Evolutionary conservation across 2,797 vertebrate species (phyloP).

Genomic region (Sciurus vulgaris): DNA sequence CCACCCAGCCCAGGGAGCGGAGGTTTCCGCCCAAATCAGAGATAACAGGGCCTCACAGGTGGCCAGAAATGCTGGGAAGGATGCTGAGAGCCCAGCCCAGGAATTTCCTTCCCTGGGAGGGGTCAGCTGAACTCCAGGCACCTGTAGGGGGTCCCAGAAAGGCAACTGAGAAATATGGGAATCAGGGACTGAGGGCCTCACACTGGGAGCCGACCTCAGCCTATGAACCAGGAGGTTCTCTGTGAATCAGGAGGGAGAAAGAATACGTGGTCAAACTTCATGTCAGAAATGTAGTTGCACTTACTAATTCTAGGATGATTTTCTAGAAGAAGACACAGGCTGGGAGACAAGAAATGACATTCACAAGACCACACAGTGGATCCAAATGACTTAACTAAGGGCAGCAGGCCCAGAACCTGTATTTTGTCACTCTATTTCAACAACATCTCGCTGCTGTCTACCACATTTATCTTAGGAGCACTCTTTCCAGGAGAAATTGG

Average conservation of each 20-base stretch:
- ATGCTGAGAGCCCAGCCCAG: neutral
- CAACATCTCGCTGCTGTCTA: neutral
- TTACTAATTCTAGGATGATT: neutral
- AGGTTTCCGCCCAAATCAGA: fast-evolving
- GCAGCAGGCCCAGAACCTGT: neutral
- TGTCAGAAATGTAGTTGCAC: neutral
- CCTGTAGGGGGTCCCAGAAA: neutral
- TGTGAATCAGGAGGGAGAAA: neutral
- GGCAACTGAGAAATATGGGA: neutral
- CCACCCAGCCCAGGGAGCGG: neutral
- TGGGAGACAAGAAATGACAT: neutral
- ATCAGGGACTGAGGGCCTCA: neutral
- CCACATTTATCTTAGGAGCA: neutral
- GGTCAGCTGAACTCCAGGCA: neutral
- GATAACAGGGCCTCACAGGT: neutral
- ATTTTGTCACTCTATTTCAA: neutral
- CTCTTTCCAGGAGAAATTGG: neutral
- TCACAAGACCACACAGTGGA: neutral
- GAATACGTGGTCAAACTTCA: neutral
- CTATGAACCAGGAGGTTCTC: no score
- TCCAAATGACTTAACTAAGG: no score
- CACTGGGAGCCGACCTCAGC: neutral
- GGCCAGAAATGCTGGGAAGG: neutral
- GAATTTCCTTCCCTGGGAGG: fast-evolving
- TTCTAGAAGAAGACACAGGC: neutral